phyloP scores from a whole-genome alignment of 2,888 invertebrate genomes.

The Hirtodrosophila alboralis region DNA sequence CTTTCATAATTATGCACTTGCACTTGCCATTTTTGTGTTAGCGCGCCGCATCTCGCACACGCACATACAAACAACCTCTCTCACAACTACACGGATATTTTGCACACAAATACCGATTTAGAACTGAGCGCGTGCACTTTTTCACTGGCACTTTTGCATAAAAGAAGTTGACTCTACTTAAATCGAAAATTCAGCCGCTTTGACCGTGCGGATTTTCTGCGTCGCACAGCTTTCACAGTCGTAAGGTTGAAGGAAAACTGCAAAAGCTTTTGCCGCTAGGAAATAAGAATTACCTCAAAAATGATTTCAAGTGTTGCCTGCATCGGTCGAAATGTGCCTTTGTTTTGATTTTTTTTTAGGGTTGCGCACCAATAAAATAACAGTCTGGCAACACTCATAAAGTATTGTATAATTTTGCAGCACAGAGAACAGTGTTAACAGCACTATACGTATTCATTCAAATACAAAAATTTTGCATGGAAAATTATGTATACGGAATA shows the following conservation, averaged over 20 bases:
- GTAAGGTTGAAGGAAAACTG: slow-evolving; percentile 69
- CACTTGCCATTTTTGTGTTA: slow-evolving; percentile 62
- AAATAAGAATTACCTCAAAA: slow-evolving; percentile 61
- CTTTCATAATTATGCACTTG: slow-evolving; percentile 59
- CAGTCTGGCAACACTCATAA: slow-evolving; percentile 38
- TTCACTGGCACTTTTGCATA: slow-evolving; percentile 29
- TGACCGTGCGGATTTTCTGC: slow-evolving; percentile 43
- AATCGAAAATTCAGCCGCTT: slow-evolving; percentile 64
- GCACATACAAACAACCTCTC: slow-evolving; percentile 10
- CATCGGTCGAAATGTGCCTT: slow-evolving; percentile 51
- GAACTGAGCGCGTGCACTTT: slow-evolving; percentile 41
- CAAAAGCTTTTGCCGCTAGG: slow-evolving; percentile 71
- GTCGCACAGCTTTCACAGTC: slow-evolving; percentile 50
- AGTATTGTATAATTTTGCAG: slow-evolving; percentile 43
- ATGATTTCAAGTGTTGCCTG: slow-evolving; percentile 57
- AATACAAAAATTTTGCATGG: slow-evolving; percentile 4
- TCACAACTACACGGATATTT: slow-evolving; percentile 28
- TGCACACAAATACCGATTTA: slow-evolving; percentile 28
- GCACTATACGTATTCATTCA: not conserved
- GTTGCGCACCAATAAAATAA: slow-evolving; percentile 23
- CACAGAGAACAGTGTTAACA: slow-evolving; percentile 26
- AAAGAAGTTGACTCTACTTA: slow-evolving; percentile 38
- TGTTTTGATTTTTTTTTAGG: slow-evolving; percentile 58
- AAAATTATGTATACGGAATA: too few relatives aligned
- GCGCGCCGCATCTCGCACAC: slow-evolving; percentile 43